These are phyloP conservation scores for Sphinx pinastri DNA, from an alignment of 2,888 invertebrate genomes.

Conservation along the genomic window DNA sequence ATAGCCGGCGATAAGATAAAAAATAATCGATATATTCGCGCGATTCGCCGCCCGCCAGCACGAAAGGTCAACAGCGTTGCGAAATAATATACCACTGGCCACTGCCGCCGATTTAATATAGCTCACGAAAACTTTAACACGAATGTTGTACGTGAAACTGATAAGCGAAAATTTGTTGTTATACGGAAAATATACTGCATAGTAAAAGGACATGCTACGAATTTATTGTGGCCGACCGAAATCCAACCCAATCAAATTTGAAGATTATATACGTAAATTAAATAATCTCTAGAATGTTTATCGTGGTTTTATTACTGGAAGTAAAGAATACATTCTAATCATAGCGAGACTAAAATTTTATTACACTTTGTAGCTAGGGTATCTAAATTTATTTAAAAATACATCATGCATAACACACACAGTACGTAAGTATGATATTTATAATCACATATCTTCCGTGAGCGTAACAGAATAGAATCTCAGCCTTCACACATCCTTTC, in stretches of 20 bases:
- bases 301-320: no score
- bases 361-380: no score
- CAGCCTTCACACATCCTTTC: background rate
- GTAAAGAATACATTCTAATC: no score
- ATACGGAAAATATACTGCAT: background rate
- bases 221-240: no score
- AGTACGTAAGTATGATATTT: background rate
- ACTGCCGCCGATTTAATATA: conserved; percentile 42
- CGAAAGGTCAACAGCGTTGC: conserved; percentile 78
- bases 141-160: conserved; percentile 45
- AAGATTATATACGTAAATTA: background rate
- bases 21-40: conserved; percentile 75
- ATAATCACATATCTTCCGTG: background rate
- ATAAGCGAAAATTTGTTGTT: conserved; percentile 19
- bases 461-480: background rate
- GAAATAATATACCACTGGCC: conserved; percentile 64
- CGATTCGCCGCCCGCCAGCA: conserved; percentile 70
- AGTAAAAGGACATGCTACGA: no score
- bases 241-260: background rate
- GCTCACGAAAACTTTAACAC: conserved; percentile 52
- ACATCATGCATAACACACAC: background rate
- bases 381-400: no score
- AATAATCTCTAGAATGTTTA: no score
- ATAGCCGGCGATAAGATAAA: conserved; percentile 70
- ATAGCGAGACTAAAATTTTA: no score